Percentiles rank a stretch among this genome's conserved stretches.
Conservation (phyloP, 1,140 invertebrate species). For the Platyura marginata region DNA sequence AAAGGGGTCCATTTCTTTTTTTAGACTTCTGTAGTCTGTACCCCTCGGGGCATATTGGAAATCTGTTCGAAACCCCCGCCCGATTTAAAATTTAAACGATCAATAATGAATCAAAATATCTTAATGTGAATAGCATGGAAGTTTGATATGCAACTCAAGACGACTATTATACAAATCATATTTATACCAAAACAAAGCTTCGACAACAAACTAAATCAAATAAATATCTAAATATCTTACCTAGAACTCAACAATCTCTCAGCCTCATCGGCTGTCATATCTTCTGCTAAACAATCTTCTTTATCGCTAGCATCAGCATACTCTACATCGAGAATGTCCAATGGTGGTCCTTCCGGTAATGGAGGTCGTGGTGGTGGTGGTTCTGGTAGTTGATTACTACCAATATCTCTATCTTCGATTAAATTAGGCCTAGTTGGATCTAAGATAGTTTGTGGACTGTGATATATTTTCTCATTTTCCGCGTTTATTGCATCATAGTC, state of each 20-base stretch:
- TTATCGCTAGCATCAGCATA: conserved; percentile 33
- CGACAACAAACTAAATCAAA: background rate
- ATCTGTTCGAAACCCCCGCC: too few species aligned
- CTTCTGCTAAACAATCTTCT: conserved; percentile 32
- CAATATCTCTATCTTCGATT: background rate
- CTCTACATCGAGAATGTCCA: conserved; percentile 28
- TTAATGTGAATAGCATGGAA: too few species aligned
- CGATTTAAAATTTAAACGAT: too few species aligned
- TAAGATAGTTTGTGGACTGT: conserved; percentile 3
- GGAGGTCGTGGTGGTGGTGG: conserved; percentile 12
- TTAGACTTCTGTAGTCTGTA: too few species aligned
- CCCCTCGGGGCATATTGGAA: too few species aligned
- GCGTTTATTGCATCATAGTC: conserved; percentile 2
- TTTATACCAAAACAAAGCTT: background rate
- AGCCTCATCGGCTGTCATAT: conserved; percentile 70
- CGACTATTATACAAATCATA: background rate
- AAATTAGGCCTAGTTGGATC: background rate
- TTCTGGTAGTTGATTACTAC: conserved; percentile 10
- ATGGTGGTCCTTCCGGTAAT: conserved; percentile 6
- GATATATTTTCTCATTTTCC: background rate
- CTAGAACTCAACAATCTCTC: conserved; percentile 62
- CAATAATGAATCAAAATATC: too few species aligned
- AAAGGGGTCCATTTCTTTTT: too few species aligned
- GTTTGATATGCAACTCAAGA: background rate
- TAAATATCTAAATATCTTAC: conserved; percentile 33